phyloP scores from a whole-genome alignment of 23 tunicate species.

The Pegea sp. region DNA sequence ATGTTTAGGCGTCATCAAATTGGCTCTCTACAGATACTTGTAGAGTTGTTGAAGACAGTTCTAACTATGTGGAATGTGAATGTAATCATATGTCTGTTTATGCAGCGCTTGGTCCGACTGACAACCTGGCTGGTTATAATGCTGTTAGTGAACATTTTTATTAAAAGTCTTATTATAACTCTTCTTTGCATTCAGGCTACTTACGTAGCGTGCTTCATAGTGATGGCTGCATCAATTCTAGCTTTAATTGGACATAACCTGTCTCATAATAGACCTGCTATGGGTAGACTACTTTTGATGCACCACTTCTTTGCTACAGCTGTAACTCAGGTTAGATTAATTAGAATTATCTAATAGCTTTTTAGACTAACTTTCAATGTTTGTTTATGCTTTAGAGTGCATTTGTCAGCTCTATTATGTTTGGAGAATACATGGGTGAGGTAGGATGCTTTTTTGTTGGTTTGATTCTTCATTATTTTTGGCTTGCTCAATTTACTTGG shows the following conservation, averaged over 20 bases:
- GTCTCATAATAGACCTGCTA: slow-evolving; percentile 11
- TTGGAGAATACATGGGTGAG: slow-evolving; percentile 10
- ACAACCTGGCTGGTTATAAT: slow-evolving; percentile 61
- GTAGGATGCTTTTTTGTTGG: slow-evolving; percentile 43
- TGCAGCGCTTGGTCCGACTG: slow-evolving; percentile 65
- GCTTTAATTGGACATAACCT: slow-evolving; percentile 23
- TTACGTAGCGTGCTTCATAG: slow-evolving; percentile 49
- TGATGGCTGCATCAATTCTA: slow-evolving; percentile 9
- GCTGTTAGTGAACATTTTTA: slow-evolving; percentile 7
- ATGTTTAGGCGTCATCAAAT: slow-evolving; percentile 28
- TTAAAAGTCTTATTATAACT: background rate
- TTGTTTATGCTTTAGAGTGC: slow-evolving; percentile 5
- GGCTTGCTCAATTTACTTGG: slow-evolving; percentile 78
- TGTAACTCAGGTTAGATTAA: slow-evolving; percentile 32
- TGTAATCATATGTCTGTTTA: slow-evolving; percentile 66
- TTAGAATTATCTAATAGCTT: slow-evolving; percentile 1
- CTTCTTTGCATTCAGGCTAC: no score
- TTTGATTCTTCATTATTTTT: slow-evolving; percentile 48
- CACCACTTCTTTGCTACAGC: slow-evolving; percentile 49
- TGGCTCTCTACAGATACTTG: slow-evolving; percentile 38
- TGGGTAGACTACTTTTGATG: slow-evolving; percentile 32
- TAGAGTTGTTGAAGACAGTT: slow-evolving; percentile 34
- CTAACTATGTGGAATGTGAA: slow-evolving; percentile 55
- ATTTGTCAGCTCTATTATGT: slow-evolving; percentile 21
- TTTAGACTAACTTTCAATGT: background rate